These are phyloP conservation scores for Thalassaphorura encarpata DNA, from an alignment of 1,140 invertebrate species.

Conservation along the genomic window DNA sequence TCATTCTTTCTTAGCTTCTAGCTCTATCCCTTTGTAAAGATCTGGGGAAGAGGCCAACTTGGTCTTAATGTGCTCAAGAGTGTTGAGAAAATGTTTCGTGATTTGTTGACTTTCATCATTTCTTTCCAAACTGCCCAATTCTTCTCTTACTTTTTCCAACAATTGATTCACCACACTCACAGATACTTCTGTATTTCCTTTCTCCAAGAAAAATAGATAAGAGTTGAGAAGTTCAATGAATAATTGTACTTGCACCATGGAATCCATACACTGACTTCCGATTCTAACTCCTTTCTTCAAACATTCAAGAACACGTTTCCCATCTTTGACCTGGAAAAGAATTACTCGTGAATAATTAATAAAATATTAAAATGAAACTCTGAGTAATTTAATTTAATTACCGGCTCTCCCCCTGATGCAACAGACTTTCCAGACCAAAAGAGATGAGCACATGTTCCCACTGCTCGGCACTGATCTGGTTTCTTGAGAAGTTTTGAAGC, in stretches of 20 bases:
- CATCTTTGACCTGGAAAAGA: slow-evolving; percentile 64
- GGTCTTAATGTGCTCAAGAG: slow-evolving; percentile 59
- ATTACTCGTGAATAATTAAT: slow-evolving; percentile 11
- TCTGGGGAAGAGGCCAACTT: slow-evolving; percentile 53
- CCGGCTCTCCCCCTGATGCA: slow-evolving; percentile 55
- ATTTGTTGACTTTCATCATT: slow-evolving; percentile 94
- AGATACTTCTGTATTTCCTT: slow-evolving; percentile 73
- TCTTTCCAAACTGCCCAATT: slow-evolving; percentile 81
- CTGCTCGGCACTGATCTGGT: slow-evolving; percentile 89
- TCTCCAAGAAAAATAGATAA: slow-evolving; percentile 89
- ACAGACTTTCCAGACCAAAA: slow-evolving; percentile 88
- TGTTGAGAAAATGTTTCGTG: slow-evolving; percentile 85
- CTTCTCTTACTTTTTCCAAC: slow-evolving; percentile 82
- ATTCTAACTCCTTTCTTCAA: slow-evolving; percentile 91
- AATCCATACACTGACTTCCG: slow-evolving; percentile 94
- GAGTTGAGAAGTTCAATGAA: slow-evolving; percentile 90
- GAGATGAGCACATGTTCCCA: slow-evolving; percentile 82
- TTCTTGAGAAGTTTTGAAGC: slow-evolving; percentile 95
- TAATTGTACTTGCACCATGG: slow-evolving; percentile 89
- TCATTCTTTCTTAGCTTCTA: too few species aligned
- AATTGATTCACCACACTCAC: slow-evolving; percentile 71
- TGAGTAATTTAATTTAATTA: slow-evolving; percentile 36
- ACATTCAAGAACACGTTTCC: slow-evolving; percentile 83
- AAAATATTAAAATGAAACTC: not conserved
- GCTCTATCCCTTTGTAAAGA: slow-evolving; percentile 20